phyloP scores from a whole-genome alignment of 2,888 invertebrate species.

The Neoitamus cyanurus region DNA sequence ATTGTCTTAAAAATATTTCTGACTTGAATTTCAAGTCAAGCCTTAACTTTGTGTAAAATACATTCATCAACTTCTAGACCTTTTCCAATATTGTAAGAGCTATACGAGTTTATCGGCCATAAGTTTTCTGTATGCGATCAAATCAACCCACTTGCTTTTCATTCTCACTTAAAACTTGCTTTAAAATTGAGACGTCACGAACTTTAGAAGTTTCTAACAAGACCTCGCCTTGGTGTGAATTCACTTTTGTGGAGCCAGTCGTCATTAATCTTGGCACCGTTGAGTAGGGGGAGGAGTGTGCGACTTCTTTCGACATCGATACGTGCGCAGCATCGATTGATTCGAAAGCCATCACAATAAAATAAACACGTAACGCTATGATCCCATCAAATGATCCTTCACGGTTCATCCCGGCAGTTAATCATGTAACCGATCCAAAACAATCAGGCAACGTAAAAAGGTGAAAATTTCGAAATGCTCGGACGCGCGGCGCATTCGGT shows the following conservation, averaged over 20 bases:
- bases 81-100: no score
- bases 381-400: conserved; percentile 44
- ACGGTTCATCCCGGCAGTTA: conserved; percentile 46
- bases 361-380: conserved; percentile 50
- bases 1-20: no score
- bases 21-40: no score
- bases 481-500: conserved; percentile 42
- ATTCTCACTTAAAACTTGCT: background rate
- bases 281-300: background rate
- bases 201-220: background rate
- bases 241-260: background rate
- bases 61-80: no score
- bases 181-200: background rate
- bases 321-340: conserved; percentile 19
- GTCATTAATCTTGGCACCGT: conserved; percentile 42
- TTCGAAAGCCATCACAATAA: conserved; percentile 52
- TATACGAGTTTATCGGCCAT: no score
- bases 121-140: background rate
- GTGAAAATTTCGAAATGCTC: conserved; percentile 35
- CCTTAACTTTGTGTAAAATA: no score
- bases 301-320: conserved; percentile 25
- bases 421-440: conserved; percentile 52
- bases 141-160: background rate
- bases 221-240: background rate
- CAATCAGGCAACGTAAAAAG: conserved; percentile 33